These are phyloP conservation scores for Netelia virgata DNA, from an alignment of 2,888 invertebrate genomes.

Conservation along the genomic window DNA sequence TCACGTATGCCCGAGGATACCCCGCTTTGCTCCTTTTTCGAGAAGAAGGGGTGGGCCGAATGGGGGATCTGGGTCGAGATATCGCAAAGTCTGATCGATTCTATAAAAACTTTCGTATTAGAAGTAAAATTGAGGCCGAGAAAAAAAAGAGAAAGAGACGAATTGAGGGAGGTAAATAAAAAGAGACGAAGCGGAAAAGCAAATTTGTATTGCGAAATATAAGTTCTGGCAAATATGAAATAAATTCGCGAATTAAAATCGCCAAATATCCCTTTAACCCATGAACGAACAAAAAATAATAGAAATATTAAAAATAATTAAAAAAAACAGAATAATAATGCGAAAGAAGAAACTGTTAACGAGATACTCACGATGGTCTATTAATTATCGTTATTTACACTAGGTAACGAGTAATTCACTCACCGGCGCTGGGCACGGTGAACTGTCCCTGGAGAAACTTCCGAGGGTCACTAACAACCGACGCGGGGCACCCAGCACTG, in stretches of 20 bases:
- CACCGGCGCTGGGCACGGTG: slow-evolving; percentile 80
- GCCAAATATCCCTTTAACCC: not conserved
- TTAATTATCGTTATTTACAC: slow-evolving; percentile 52
- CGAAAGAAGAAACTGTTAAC: not conserved
- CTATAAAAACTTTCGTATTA: slow-evolving; percentile 54
- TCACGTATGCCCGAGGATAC: slow-evolving; percentile 65
- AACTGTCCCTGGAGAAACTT: slow-evolving; percentile 83
- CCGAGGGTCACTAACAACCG: slow-evolving; percentile 83
- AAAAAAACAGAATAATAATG: slow-evolving; percentile 16
- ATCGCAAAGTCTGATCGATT: slow-evolving; percentile 58
- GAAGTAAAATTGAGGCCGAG: slow-evolving; percentile 20
- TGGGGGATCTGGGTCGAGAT: slow-evolving; percentile 6
- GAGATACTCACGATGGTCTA: not conserved
- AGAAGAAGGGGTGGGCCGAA: slow-evolving; percentile 31
- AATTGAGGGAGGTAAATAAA: too few relatives aligned
- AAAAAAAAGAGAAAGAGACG: slow-evolving; percentile 1
- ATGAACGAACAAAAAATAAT: not conserved
- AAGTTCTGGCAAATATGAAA: slow-evolving; percentile 11
- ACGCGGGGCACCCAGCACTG: slow-evolving; percentile 83
- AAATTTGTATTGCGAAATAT: slow-evolving; percentile 28
- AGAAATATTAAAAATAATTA: not conserved
- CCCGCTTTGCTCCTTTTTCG: slow-evolving; percentile 52
- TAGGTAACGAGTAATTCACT: slow-evolving; percentile 68
- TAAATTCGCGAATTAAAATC: slow-evolving; percentile 17
- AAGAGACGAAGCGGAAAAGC: not conserved